Conservation (phyloP, 92 coral and sea anemone species). For the Porites rus region DNA sequence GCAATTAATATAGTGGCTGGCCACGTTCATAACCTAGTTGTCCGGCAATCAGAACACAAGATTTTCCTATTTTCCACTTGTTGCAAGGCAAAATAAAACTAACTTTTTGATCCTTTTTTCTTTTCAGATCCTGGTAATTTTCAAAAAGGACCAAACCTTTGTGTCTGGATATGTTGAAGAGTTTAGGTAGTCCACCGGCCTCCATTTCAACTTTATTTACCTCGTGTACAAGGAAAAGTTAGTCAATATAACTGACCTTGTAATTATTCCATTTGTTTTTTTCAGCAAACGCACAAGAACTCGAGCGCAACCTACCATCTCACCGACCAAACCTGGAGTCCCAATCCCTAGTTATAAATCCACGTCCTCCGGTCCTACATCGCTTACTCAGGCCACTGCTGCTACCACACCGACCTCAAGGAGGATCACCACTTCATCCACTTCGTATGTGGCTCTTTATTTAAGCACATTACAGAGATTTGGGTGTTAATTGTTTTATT, state of each 20-base stretch:
- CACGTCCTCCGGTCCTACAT: conserved; percentile 20
- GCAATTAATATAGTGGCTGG: no score
- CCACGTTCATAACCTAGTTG: no score
- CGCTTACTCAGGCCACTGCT: conserved; percentile 6
- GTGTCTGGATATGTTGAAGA: conserved; percentile 71
- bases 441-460: conserved; percentile 5
- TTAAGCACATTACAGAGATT: neutral
- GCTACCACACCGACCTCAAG: conserved; percentile 13
- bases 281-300: conserved; percentile 2
- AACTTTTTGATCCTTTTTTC: neutral
- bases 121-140: conserved; percentile 63
- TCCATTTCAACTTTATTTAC: neutral
- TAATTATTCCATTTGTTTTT: neutral
- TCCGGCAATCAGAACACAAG: no score
- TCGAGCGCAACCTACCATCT: neutral
- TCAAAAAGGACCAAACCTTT: conserved; percentile 61
- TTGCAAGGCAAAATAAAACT: neutral
- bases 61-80: neutral
- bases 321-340: conserved; percentile 24
- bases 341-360: conserved; percentile 18
- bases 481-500: no score
- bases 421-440: neutral
- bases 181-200: conserved; percentile 54
- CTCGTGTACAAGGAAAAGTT: no score
- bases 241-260: neutral